These are phyloP conservation scores for Thymelicus lineola DNA, from an alignment of 2,888 invertebrate genomes.

Conservation along the genomic window DNA sequence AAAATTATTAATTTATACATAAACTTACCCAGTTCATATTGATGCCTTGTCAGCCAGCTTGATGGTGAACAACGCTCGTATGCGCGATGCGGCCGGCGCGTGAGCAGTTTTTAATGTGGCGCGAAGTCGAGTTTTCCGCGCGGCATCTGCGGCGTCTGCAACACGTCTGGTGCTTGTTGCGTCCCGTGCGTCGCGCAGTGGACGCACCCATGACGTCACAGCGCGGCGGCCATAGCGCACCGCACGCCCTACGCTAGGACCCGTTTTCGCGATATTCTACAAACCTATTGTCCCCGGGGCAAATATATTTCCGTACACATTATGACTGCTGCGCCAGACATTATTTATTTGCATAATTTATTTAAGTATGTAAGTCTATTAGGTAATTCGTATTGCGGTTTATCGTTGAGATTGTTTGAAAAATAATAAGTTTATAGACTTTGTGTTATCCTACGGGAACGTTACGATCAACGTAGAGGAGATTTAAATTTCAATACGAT, in stretches of 20 bases:
- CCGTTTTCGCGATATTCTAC: constrained; percentile 40
- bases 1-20: neutral
- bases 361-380: too few relatives aligned
- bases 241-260: constrained; percentile 37
- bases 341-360: constrained; percentile 7
- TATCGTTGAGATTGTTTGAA: too few relatives aligned
- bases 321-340: constrained; percentile 1
- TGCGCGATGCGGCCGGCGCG: constrained; percentile 19
- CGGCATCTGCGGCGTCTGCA: constrained; percentile 59
- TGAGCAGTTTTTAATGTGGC: constrained; percentile 39
- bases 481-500: too few relatives aligned
- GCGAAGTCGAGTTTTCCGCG: constrained; percentile 61
- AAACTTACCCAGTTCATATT: constrained; percentile 52
- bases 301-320: constrained; percentile 18
- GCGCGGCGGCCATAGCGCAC: constrained; percentile 45
- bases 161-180: constrained; percentile 52
- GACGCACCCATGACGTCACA: constrained; percentile 7
- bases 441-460: too few relatives aligned
- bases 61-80: constrained; percentile 28
- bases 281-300: constrained; percentile 37
- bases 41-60: constrained; percentile 35
- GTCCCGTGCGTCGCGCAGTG: neutral
- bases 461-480: too few relatives aligned
- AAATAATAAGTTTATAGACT: too few relatives aligned
- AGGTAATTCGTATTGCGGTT: too few relatives aligned